Base-by-base conservation (phyloP, 2,113 vertebrate species). In the Polypterus senegalus region DNA sequence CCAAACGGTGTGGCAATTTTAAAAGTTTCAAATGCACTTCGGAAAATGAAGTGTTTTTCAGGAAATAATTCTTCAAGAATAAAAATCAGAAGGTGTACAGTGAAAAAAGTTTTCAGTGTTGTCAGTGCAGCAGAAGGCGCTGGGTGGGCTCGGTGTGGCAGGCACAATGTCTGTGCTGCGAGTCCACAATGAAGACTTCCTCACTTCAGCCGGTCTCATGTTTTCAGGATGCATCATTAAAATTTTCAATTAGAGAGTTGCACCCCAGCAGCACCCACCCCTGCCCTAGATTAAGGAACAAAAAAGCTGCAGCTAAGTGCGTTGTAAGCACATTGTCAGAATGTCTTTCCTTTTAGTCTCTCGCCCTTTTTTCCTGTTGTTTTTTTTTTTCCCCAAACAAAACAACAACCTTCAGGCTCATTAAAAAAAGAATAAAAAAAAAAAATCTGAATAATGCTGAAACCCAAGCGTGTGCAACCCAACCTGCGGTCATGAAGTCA, bases 251-350 rank as follows among this genome's bases (percentile, higher is more conserved):
- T 44, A 58, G 5, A 3, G 56, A 58, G 7, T 7, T 45, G 8
- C 56, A 43, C 43, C 2, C n/a, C 56, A 58, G 56, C 9, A 58
- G 9, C 4, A 43, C 43, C 10, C 71, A 73, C 70, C 60, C 10
- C 66, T 73, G 77, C 64, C 75, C 79, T 80, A 77, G 75, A 78
- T 83, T 74, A 71, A 61, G 69, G 65, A 70, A 72, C 66, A 67
- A 47, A 70, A 77, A 62, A 85, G 82, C 77, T 82, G 76, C 62
- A 7, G 67, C 46, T 70, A 77, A 85, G 81, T 66, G 81, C 85
- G 79, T 76, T 1, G 75, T 84, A 83, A 86, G 85, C 85, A 86
- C 79, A 85, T 87, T 82, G 82, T 79, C 85, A 81, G 59, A 84
- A 73, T 52, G 75, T 74, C 79, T 82, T 72, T 82, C 83, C 79